These are phyloP conservation scores for Liposcelis brunnea DNA, from an alignment of 2,888 invertebrate genomes.

Conservation along the genomic window DNA sequence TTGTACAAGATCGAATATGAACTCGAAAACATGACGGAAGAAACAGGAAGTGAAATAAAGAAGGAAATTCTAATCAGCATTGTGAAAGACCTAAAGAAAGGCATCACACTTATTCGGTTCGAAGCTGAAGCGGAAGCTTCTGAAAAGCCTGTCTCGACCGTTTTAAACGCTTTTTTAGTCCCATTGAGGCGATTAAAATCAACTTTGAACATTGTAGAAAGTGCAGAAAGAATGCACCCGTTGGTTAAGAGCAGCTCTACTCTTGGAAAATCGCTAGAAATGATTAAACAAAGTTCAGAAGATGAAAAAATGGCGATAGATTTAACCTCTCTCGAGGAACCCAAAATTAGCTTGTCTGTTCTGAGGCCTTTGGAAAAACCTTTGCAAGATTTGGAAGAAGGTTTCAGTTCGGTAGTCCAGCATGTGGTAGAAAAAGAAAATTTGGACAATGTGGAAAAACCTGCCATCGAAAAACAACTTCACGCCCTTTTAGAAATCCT, in stretches of 20 bases:
- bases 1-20: conserved; percentile 26
- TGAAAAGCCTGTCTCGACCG: not conserved
- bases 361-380: conserved; percentile 15
- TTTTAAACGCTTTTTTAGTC: not conserved
- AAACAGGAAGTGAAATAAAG: no score
- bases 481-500: conserved; percentile 3
- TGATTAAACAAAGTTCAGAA: conserved; percentile 10
- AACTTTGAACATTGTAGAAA: not conserved
- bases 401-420: conserved; percentile 16
- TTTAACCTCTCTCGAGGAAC: not conserved
- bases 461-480: not conserved
- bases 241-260: not conserved
- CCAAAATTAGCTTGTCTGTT: conserved; percentile 13
- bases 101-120: conserved; percentile 11
- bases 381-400: conserved; percentile 15
- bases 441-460: not conserved
- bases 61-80: conserved; percentile 9
- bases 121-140: conserved; percentile 11
- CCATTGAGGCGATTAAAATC: not conserved
- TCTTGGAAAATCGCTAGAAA: conserved; percentile 4
- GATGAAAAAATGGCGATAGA: not conserved
- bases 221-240: not conserved
- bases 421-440: conserved; percentile 15
- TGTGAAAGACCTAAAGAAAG: conserved; percentile 8
- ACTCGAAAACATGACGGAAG: conserved; percentile 18